Base-by-base conservation (phyloP, 2,888 invertebrate species). In the Nephrotoma appendiculata region DNA sequence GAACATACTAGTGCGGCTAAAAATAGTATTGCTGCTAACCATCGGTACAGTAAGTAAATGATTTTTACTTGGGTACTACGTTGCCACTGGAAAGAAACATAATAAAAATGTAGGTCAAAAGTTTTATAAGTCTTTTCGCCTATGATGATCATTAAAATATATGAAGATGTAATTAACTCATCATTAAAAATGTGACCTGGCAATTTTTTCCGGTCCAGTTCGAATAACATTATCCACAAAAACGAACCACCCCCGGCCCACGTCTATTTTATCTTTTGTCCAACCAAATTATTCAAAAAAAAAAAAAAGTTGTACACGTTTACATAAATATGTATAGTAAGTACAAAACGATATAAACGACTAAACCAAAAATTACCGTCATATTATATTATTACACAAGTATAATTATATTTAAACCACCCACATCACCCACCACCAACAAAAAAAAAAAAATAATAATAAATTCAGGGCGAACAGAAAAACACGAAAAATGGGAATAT, bases 21-120 rank as follows among this genome's bases (percentile, higher is more conserved):
- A 87, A 91, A 92, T 43, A 91, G 91, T 88, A 92, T 92, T 87
- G 92, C 92, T 88, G 92, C 90, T 89, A 92, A 89, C 92, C 92
- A 92, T 88, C 92, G 91, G 89, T 92, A 92, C 86, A 92, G 90
- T 57, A 92, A 89, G 87, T 92, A 92, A 48, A 92, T 90, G 87
- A 92, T 92, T n/a, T 91, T 91, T 87, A 92, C 92, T 89, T 92
- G 92, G 15, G 91, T 92, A 86, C 91, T 91, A 86, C 91, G 90
- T 88, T 92, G 92, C 92, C 92, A 92, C 91, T 92, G 88, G 31
- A 87, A 87, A 44, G 15, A 86, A n/a, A 71, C 12, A 41, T 1
- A 48, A 48, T 9, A 71, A 31, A 71, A 71, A 71, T 71, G 5
- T 71, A 31, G 71, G 71, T 31, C 71, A 31, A 31, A 31, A 31